Evolutionary conservation across 2,888 invertebrate species (phyloP), one percentile per base, ranked within the genome.

Genomic region (Oligia fasciuncula): DNA sequence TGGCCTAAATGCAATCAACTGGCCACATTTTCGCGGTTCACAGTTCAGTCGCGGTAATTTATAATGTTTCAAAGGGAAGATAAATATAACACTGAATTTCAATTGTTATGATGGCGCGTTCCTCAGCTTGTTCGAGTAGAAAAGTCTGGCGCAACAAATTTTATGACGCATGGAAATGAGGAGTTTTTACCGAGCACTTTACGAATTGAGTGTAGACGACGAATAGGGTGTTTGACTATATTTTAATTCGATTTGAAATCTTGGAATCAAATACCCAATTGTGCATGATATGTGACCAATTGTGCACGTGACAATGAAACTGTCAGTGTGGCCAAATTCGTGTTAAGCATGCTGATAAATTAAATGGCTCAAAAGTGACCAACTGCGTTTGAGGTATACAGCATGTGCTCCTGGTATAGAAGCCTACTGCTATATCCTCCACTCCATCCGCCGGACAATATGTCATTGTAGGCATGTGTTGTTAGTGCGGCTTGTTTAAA

Each of bases 281-380:
- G 19, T 19, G n/a, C n/a, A 67, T 60, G 57, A 60, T 43, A 77
- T 81, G 83, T 83, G 77, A 82, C 80, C 80, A 81, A 83, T 84
- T 84, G 80, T 65, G 69, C 76, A 82, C n/a, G 54, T 63, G 71
- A 51, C 71, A 72, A 60, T 49, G 19, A 57, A 57, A 79, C 65
- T 70, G 83, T 51, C 77, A 74, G 75, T 80, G 83, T 66, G 83
- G 83, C 83, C 77, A 57, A 76, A 51, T 76, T 51, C 35, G 83
- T 83, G 51, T 66, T 46, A 60, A 70, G 69, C 80, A 83, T 81
- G 80, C 77, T 76, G 57, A 29, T 74, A 60, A 66, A 57, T 69
- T 40, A 60, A 69, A 69, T 69, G 68, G 35, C 63, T 80, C 46
- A 80, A 80, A 65, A 73, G 49, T 81, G 80, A 80, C 80, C 67